Conservation (phyloP, 2,797 vertebrate genomes). For the Halcyon chelicuti region DNA sequence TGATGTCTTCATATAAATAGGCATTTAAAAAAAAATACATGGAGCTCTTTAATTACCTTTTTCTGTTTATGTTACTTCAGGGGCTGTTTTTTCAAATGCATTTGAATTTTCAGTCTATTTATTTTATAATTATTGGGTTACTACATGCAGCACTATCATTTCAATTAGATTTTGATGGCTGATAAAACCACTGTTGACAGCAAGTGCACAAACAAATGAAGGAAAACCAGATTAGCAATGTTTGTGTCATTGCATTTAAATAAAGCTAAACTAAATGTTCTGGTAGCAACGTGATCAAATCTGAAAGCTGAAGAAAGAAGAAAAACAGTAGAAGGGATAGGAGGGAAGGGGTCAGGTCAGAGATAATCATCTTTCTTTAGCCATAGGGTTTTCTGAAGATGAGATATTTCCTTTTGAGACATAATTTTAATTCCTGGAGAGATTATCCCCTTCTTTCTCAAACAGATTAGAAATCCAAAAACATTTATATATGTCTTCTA, state of each 20-base stretch:
- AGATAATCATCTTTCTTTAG: conserved; percentile 9
- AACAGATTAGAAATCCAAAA: conserved; percentile 55
- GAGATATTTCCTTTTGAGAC: conserved; percentile 29
- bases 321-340: neutral
- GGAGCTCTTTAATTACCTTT: conserved; percentile 74
- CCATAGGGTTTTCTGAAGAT: conserved; percentile 47
- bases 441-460: conserved; percentile 50
- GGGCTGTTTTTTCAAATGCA: conserved; percentile 56
- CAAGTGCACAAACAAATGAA: conserved; percentile 59
- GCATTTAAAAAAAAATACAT: neutral
- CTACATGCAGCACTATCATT: conserved; percentile 68
- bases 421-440: conserved; percentile 56
- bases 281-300: conserved; percentile 50
- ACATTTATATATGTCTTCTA: conserved; percentile 55
- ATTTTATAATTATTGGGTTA: conserved; percentile 75
- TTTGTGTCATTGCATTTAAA: conserved; percentile 70
- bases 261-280: conserved; percentile 69
- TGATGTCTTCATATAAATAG: conserved; percentile 58
- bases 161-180: conserved; percentile 78
- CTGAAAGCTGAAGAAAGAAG: conserved; percentile 17
- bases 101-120: conserved; percentile 76
- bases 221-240: conserved; percentile 69
- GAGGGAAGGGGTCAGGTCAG: neutral
- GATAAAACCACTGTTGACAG: conserved; percentile 78
- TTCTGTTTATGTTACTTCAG: conserved; percentile 70